Evolutionary conservation across 2,888 invertebrate species (phyloP), one percentile per base, ranked within the genome.

Genomic region (Clivina fossor): DNA sequence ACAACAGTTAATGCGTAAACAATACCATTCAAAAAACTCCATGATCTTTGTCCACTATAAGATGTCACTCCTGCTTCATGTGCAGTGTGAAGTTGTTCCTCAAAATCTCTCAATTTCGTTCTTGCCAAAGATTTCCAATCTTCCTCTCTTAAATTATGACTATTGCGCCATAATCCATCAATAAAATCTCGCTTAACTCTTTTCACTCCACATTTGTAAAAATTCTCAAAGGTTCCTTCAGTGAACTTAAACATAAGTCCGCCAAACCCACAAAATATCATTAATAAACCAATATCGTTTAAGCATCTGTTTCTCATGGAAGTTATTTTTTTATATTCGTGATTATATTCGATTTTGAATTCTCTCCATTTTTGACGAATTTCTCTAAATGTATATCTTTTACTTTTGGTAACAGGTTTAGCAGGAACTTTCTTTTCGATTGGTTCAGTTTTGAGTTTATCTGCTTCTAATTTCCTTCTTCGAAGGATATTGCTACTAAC

Each of bases 111-210:
- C 49, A 95, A 72, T 69, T 87, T 86, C 62, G 82, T 82, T 54
- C 93, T 79, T 0, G 93, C 93, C 76, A 88, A 78, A 8, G 88
- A 86, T 68, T 92, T 92, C 93, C 93, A 93, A 68, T 93, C 92
- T 44, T 93, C 92, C 71, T 92, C 92, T 50, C 86, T 80, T 74
- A 91, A 75, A 67, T 86, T 85, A 70, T 90, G 89, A 71, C 90
- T 91, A 57, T 84, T 82, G 48, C 82, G 77, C 91, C 93, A 92
- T 33, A 94, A 77, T 58, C 82, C 80, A 66, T 92, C 91, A 56
- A 93, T 83, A 63, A 93, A 91, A 71, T 90, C 89, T 3, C 93
- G 77, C 68, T 92, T 91, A 0, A 93, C 90, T 64, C 88, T 80
- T 64, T 91, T 89, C 35, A 92, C 89, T 5, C 90, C 89, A 68